Conservation (phyloP, 2,113 vertebrate species). For the Strix aluco region DNA sequence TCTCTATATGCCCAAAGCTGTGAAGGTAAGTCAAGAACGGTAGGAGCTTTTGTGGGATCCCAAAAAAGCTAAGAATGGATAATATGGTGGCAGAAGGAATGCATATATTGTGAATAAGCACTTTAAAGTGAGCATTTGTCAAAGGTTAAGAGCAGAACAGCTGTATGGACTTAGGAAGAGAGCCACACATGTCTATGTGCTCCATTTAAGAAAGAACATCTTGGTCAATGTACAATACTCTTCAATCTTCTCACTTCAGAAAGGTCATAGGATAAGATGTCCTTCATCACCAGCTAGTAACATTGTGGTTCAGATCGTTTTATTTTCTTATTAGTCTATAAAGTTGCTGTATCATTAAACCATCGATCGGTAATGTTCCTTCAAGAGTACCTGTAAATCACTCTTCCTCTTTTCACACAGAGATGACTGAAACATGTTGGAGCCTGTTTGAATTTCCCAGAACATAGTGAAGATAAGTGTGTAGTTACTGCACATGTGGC, state of each 20-base stretch:
- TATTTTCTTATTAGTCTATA: neutral
- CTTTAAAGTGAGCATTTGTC: neutral
- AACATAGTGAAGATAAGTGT: neutral
- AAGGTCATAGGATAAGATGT: neutral
- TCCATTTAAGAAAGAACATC: neutral
- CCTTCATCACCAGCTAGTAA: neutral
- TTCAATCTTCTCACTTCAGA: neutral
- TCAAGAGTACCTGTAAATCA: neutral
- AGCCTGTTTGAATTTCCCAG: neutral
- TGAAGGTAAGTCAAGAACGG: neutral
- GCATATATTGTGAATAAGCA: neutral
- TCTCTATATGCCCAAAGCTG: neutral
- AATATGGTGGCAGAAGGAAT: neutral
- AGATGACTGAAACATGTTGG: neutral
- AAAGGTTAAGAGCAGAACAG: neutral
- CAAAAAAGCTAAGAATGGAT: neutral
- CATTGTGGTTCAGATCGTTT: neutral
- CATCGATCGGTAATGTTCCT: neutral
- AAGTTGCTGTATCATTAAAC: neutral
- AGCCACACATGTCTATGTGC: rapidly evolving
- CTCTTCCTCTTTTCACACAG: neutral
- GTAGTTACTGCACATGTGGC: neutral
- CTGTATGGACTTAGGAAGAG: neutral
- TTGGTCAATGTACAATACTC: neutral
- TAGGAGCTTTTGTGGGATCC: neutral